phyloP scores from a whole-genome alignment of 2,888 invertebrate genomes.

The Limnephilus marmoratus region DNA sequence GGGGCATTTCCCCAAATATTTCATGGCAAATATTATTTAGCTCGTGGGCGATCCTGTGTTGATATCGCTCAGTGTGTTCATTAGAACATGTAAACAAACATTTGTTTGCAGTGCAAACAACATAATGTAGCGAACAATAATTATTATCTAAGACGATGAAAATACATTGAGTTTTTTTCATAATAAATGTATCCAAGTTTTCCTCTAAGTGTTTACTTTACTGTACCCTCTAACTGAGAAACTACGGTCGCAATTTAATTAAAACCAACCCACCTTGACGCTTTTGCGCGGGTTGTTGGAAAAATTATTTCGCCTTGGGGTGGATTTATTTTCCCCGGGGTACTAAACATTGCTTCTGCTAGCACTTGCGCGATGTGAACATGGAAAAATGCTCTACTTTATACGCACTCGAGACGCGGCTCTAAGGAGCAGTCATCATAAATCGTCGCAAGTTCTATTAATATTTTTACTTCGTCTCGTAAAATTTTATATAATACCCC shows the following conservation, averaged over 20 bases:
- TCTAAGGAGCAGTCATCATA: conserved; percentile 6
- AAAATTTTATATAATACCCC: background rate
- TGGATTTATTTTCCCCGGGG: background rate
- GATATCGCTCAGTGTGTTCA: background rate
- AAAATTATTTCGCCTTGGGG: conserved; percentile 20
- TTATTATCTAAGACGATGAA: background rate
- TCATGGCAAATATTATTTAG: background rate
- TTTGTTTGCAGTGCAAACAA: background rate
- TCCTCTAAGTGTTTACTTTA: background rate
- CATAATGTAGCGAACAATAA: background rate
- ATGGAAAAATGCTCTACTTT: conserved; percentile 15
- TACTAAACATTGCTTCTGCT: conserved; percentile 8
- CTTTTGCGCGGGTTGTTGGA: background rate
- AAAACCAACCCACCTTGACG: conserved; percentile 17
- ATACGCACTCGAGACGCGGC: conserved; percentile 1
- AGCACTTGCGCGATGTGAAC: background rate
- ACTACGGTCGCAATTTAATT: conserved; percentile 9
- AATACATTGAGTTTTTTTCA: background rate
- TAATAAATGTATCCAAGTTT: background rate
- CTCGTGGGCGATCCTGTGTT: background rate
- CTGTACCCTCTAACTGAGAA: background rate
- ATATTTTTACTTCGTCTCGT: conserved; percentile 10
- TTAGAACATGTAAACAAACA: background rate
- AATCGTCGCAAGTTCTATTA: background rate
- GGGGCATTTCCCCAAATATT: background rate